Base-by-base conservation (phyloP, 2,113 vertebrate genomes). In the Gobio gobio region DNA sequence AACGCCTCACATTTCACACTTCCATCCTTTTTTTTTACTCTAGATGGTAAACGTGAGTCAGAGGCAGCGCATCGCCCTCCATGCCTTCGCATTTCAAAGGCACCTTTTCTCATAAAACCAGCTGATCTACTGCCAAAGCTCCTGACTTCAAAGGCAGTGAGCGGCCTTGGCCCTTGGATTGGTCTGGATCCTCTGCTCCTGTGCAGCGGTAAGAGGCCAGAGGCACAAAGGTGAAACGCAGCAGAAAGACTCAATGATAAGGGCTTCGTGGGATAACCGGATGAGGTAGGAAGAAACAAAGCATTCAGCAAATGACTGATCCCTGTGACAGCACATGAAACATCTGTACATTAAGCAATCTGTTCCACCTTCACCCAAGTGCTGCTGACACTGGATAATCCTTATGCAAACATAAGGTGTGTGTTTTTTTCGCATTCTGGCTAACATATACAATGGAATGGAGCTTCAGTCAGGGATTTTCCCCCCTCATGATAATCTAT, bases 61-160 rank as follows among this genome's bases (percentile, higher is more conserved):
- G 24, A 29, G 43, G 49, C 72, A 79, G 75, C 33, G 12, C 29
- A 24, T 56, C 43, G 26, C 64, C 63, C 76, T 84, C 79, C 14
- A 2, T 54, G 66, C 61, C 66, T 56, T 72, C 33, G 47, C 76
- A 66, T 80, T 87, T 82, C 83, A 83, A 85, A 72, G 81, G 81
- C 80, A 83, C 82, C 81, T 82, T 81, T 87, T 85, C 22, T 81
- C 56, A 24, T 59, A 83, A 87, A 87, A 87, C 70, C 78, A 83
- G 76, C 80, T 76, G 88, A 87, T 89, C 70, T 89, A 59, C 70
- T 51, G 20, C 49, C 68, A 83, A 83, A 89, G 76, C 81, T 47
- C 63, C 76, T 36, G 51, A 83, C 84, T 85, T 89, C 83, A 85
- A 83, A 89, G 85, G 40, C 40, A 33, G 43, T 18, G 36, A 64